phyloP scores from a whole-genome alignment of 2,888 invertebrate genomes.

The Margaritifera margaritifera region DNA sequence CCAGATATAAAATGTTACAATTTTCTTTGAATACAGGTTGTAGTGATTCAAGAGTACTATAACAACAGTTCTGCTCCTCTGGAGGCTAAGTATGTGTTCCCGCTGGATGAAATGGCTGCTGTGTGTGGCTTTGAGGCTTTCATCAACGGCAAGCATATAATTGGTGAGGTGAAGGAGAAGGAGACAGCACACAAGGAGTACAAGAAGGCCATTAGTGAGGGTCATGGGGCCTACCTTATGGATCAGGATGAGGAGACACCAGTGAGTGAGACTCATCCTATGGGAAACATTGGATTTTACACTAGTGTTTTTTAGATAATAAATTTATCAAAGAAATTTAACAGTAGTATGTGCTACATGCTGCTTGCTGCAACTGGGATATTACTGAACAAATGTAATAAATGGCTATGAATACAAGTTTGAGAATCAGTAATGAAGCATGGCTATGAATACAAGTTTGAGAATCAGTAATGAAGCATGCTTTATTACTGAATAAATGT shows the following conservation, averaged over 20 bases:
- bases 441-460: too few species aligned
- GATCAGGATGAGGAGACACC: conserved; percentile 72
- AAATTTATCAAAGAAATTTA: too few species aligned
- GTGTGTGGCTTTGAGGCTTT: conserved; percentile 74
- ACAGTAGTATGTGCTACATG: too few species aligned
- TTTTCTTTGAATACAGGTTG: conserved; percentile 59
- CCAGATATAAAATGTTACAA: not conserved
- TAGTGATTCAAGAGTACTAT: conserved; percentile 68
- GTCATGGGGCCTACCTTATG: conserved; percentile 74
- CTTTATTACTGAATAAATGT: too few species aligned
- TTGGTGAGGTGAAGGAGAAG: conserved; percentile 73
- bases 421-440: too few species aligned
- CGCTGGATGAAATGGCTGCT: conserved; percentile 71
- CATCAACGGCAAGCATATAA: conserved; percentile 72
- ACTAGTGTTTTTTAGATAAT: too few species aligned
- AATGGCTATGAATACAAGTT: too few species aligned
- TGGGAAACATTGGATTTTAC: not conserved
- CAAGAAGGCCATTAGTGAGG: conserved; percentile 71
- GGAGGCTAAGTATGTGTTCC: conserved; percentile 74
- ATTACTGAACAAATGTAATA: too few species aligned
- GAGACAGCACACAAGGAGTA: conserved; percentile 71
- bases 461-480: too few species aligned
- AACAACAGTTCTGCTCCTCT: conserved; percentile 60
- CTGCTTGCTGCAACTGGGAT: too few species aligned
- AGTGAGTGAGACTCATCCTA: conserved; percentile 44